Percentiles rank a stretch among this genome's conserved stretches.
Evolutionary conservation across 1,140 invertebrate genomes (phyloP).

Genomic region (Brachionus plicatilis): DNA sequence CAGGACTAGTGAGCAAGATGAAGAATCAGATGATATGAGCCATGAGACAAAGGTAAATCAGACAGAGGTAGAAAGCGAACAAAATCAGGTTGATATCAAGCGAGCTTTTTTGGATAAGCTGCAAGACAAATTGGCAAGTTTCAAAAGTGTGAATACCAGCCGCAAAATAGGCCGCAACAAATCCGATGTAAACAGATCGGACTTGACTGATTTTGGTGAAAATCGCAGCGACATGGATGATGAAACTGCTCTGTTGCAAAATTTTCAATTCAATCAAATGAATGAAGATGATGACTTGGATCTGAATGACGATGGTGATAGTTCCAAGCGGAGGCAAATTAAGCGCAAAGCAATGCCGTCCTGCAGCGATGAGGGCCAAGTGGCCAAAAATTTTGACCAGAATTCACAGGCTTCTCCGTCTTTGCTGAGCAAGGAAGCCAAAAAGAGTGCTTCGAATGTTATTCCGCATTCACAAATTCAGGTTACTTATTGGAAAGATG

Average conservation of each 20-base stretch:
- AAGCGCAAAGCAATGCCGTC: not conserved
- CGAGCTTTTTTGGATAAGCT: conserved; percentile 22
- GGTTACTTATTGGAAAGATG: conserved; percentile 32
- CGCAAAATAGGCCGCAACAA: not conserved
- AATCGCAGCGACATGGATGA: not conserved
- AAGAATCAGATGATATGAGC: not conserved
- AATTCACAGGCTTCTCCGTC: not conserved
- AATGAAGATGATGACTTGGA: conserved; percentile 11
- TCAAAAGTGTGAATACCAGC: conserved; percentile 8
- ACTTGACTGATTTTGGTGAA: not conserved
- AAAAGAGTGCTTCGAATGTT: not conserved
- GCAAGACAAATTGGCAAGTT: conserved; percentile 33
- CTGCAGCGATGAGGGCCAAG: not conserved
- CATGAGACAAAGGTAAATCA: not conserved
- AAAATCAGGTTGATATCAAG: conserved; percentile 18
- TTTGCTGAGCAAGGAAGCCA: not conserved
- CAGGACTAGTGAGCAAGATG: not conserved
- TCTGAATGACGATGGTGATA: not conserved
- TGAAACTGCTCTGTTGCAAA: conserved; percentile 8
- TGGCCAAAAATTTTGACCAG: not conserved
- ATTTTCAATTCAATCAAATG: conserved; percentile 22
- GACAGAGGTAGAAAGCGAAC: not conserved
- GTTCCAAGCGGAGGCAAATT: not conserved
- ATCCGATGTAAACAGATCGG: conserved; percentile 14
- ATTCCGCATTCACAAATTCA: conserved; percentile 17